A percentile compares a stretch with the other conserved stretches of the same genome.
phyloP scores from a whole-genome alignment of 2,113 vertebrate species.

The Calonectris borealis region DNA sequence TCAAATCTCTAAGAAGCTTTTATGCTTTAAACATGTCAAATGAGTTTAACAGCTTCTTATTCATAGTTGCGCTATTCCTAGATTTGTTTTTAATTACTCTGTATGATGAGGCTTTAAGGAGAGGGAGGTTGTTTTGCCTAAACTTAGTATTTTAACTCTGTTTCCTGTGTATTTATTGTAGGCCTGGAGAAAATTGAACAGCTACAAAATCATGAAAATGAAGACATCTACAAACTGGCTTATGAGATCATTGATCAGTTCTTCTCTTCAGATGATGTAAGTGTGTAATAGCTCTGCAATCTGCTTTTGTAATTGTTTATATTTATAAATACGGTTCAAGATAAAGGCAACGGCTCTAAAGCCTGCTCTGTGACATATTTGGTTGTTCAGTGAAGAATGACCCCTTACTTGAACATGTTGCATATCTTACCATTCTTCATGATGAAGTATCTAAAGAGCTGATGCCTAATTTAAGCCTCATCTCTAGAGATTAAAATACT shows the following conservation, averaged over 20 bases:
- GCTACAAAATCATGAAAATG: constrained; percentile 99
- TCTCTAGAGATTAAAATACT: neutral
- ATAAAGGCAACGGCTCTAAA: neutral
- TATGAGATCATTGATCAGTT: constrained; percentile 99
- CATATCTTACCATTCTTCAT: rapidly evolving
- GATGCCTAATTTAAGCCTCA: neutral
- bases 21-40: neutral
- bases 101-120: neutral
- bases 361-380: neutral
- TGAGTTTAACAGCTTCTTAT: neutral
- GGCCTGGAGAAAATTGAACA: constrained; percentile 98
- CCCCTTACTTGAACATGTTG: neutral
- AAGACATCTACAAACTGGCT: constrained; percentile 99
- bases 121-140: neutral
- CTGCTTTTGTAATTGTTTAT: neutral
- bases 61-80: neutral
- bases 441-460: neutral
- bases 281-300: constrained; percentile 15
- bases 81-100: neutral
- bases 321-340: neutral
- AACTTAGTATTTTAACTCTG: neutral
- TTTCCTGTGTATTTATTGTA: constrained; percentile 52
- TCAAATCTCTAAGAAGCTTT: neutral
- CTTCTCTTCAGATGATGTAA: constrained; percentile 99
- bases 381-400: neutral